Conservation (phyloP, 2,797 vertebrate species). For the Sardinella longiceps region DNA sequence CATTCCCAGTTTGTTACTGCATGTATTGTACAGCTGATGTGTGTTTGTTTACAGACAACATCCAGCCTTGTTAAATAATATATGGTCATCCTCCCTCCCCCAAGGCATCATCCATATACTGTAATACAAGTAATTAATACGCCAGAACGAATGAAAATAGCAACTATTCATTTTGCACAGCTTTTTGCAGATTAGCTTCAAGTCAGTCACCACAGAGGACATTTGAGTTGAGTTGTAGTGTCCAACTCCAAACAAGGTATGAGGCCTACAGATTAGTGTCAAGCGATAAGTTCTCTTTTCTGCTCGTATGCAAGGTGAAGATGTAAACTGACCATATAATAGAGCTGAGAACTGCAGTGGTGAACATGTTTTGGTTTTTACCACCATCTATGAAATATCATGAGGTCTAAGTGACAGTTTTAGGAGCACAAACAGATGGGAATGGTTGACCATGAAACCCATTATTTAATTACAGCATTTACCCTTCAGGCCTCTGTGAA, state of each 20-base stretch:
- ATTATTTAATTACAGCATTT: not conserved
- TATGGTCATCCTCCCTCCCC: not conserved
- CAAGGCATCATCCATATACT: constrained; percentile 14
- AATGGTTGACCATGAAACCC: not conserved
- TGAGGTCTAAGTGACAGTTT: not conserved
- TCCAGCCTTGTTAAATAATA: constrained; percentile 48
- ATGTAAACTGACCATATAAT: not conserved
- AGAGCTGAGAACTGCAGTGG: not conserved
- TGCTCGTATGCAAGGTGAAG: not conserved
- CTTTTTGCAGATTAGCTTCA: not conserved
- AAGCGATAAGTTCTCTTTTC: too few species aligned
- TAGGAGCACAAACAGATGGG: not conserved
- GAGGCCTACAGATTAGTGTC: not conserved
- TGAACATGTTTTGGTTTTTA: not conserved
- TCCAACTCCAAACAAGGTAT: not conserved
- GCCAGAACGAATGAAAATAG: not conserved
- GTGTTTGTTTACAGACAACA: constrained; percentile 40
- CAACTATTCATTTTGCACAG: not conserved
- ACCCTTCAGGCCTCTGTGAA: not conserved
- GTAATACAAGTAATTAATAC: constrained; percentile 6
- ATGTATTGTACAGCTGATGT: constrained; percentile 33
- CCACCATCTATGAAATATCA: not conserved
- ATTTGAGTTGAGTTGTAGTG: not conserved
- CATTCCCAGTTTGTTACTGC: constrained; percentile 31
- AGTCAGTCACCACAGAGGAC: not conserved